Percentiles rank a stretch among this genome's conserved stretches.
These are phyloP conservation scores for Scaptomyza hsui DNA, from an alignment of 1,140 invertebrate genomes.

Conservation along the genomic window DNA sequence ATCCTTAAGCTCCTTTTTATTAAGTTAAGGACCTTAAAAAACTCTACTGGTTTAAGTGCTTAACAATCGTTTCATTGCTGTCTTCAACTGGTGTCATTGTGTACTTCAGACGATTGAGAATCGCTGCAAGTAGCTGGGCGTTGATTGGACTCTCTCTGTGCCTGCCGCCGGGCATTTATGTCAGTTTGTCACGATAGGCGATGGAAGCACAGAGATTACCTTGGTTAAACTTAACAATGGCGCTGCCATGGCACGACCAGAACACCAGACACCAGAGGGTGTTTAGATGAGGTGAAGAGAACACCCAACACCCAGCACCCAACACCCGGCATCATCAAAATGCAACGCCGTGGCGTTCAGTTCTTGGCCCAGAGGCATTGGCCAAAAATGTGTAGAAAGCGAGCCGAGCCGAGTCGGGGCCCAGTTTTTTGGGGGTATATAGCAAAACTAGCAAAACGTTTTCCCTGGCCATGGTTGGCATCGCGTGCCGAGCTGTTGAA, in stretches of 20 bases:
- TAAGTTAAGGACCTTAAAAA: too few relatives aligned
- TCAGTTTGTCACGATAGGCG: constrained; percentile 82
- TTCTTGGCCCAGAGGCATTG: constrained; percentile 57
- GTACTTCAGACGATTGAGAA: constrained; percentile 11
- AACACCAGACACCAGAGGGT: constrained; percentile 35
- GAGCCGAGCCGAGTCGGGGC: neutral
- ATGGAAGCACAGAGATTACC: constrained; percentile 81
- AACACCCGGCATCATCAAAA: constrained; percentile 70
- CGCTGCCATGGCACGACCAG: constrained; percentile 59
- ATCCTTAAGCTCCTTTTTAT: too few relatives aligned
- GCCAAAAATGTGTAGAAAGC: constrained; percentile 45
- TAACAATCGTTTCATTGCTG: neutral
- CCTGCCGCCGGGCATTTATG: constrained; percentile 78
- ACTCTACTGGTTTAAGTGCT: too few relatives aligned
- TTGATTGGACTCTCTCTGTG: constrained; percentile 76
- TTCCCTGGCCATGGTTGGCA: constrained; percentile 52
- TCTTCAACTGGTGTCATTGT: constrained; percentile 35
- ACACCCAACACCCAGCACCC: too few relatives aligned
- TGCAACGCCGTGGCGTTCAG: constrained; percentile 61
- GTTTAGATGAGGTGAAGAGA: neutral
- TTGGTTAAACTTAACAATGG: constrained; percentile 82
- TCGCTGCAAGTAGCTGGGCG: constrained; percentile 76
- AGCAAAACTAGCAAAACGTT: constrained; percentile 73
- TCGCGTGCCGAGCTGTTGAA: constrained; percentile 81
- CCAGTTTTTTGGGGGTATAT: constrained; percentile 27